A percentile compares a stretch with the other conserved stretches of the same genome.
phyloP scores from a whole-genome alignment of 2,888 invertebrate genomes.

The Cataglyphis albicans region DNA sequence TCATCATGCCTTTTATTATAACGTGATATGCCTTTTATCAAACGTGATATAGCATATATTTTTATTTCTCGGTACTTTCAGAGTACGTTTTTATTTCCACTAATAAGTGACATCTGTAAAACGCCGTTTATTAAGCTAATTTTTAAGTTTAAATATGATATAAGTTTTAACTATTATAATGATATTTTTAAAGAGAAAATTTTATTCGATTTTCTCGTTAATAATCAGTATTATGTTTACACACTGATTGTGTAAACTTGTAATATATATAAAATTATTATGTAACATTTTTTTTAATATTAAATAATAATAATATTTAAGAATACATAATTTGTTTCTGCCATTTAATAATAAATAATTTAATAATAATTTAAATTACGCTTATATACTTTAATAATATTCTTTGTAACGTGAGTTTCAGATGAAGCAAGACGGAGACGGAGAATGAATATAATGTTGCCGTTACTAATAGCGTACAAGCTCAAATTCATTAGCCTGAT shows the following conservation, averaged over 20 bases:
- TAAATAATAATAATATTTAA: not conserved
- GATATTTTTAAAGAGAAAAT: not conserved
- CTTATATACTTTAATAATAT: not conserved
- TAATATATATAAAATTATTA: conserved; percentile 8
- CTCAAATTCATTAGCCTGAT: conserved; percentile 93
- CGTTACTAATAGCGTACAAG: conserved; percentile 93
- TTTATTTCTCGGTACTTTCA: not conserved
- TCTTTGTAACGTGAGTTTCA: conserved; percentile 56
- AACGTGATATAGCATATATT: not conserved
- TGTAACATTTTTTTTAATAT: not conserved
- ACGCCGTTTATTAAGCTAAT: not conserved
- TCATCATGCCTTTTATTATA: not conserved
- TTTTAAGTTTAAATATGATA: not conserved
- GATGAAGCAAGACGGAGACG: conserved; percentile 72
- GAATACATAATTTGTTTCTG: not conserved
- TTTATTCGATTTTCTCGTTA: not conserved
- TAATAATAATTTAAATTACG: not conserved
- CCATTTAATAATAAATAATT: not conserved
- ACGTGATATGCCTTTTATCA: not conserved
- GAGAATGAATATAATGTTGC: conserved; percentile 90
- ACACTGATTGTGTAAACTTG: not conserved
- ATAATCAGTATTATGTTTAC: not conserved
- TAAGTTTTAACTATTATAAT: not conserved
- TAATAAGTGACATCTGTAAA: not conserved
- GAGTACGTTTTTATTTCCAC: not conserved